Base-by-base conservation (phyloP, 2,888 invertebrate genomes). In the Embidobia sp. region DNA sequence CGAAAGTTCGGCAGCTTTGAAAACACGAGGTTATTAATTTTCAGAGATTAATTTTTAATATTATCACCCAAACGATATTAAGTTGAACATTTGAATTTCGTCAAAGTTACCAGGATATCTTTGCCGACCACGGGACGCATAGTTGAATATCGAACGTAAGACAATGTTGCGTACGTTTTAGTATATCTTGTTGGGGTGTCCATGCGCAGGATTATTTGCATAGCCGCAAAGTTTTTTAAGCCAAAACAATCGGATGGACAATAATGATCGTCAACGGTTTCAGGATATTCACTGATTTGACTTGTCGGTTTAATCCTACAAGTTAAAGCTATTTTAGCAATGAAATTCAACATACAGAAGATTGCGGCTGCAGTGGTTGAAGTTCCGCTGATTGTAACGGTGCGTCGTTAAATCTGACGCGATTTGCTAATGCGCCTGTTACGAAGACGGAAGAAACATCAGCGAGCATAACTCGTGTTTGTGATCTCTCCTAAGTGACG, bases 141-240 rank as follows among this genome's bases (percentile, higher is more conserved):
- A 51, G 11, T 69, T 44, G 29, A 40, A 44, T 70, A 76, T 70
- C 76, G 76, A 76, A 76, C 70, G 64, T 70, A 70, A 76, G 64
- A 46, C 49, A 33, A 26, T 57, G 15, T 63, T 61, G 53, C 37
- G 11, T 72, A 51, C 33, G 46, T 61, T 37, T 59, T 18, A 31
- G 29, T 67, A 40, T 48, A 61, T 55, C 22, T 37, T 53, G 46
- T 61, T 49, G 22, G 22, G 53, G 10, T 48, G 33, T 35, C 8
- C 51, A 29, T 57, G 16, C 35, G 26, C 35, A 16, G n/a, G n/a
- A n/a, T n/a, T 40, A 51, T 27, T 19, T 29, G 35, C 44, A 31
- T 31, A 66, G 49, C 49, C 35, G 44, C 16, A 31, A 27, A 33
- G 19, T 49, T 74, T 18, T 26, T 48, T 33, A 46, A 59, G 69